Evolutionary conservation across 1,140 invertebrate genomes (phyloP).

Genomic region (Stratiolaelaps scimitus): DNA sequence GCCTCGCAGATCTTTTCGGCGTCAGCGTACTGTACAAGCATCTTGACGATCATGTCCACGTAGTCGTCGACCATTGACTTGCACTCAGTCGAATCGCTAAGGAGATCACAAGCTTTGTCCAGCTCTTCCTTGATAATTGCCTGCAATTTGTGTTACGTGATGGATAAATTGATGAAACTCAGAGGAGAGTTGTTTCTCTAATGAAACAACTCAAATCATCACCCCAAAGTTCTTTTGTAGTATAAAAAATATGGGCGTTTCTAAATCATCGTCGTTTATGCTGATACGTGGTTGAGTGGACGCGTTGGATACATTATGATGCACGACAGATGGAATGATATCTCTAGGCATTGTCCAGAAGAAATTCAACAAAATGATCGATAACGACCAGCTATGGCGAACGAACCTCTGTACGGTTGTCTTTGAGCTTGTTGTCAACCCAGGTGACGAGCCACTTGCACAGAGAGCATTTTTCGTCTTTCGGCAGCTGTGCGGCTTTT

Average conservation of each 20-base stretch:
- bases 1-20: slow-evolving; percentile 1
- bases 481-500: not conserved
- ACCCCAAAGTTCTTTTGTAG: too few species aligned
- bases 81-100: not conserved
- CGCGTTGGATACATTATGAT: too few species aligned
- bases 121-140: slow-evolving; percentile 14
- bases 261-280: too few species aligned
- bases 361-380: too few species aligned
- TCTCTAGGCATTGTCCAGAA: too few species aligned
- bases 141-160: not conserved
- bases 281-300: too few species aligned
- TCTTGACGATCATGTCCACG: slow-evolving; percentile 26
- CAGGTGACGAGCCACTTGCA: slow-evolving; percentile 28
- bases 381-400: too few species aligned
- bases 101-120: slow-evolving; percentile 8
- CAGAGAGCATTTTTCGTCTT: not conserved
- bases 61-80: slow-evolving; percentile 10
- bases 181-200: not conserved
- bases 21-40: slow-evolving; percentile 8
- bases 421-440: slow-evolving; percentile 23
- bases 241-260: too few species aligned
- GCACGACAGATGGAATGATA: too few species aligned
- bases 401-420: slow-evolving; percentile 1
- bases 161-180: too few species aligned
- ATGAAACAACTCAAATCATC: not conserved